Conservation (phyloP, 2,888 invertebrate genomes). For the Chaitophorus viminalis region DNA sequence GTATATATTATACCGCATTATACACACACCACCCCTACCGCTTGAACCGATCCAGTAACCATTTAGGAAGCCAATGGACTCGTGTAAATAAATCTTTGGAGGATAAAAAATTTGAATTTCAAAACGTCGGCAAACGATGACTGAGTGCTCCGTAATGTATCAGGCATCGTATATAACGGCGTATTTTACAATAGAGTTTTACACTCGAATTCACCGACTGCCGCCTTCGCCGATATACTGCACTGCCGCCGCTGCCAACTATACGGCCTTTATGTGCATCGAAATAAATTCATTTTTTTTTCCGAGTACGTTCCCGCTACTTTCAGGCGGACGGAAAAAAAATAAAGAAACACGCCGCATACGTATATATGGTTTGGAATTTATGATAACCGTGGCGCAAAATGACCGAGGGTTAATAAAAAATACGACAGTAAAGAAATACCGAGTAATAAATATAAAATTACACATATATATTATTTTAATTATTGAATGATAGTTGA, state of each 20-base stretch:
- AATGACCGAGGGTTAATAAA: slow-evolving; percentile 29
- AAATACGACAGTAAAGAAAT: too few species aligned
- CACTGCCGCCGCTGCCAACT: background rate
- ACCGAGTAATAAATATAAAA: background rate
- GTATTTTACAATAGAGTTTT: slow-evolving; percentile 57
- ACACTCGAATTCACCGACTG: slow-evolving; percentile 53
- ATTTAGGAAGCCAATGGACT: slow-evolving; percentile 39
- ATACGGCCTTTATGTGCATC: slow-evolving; percentile 23
- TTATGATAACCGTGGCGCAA: slow-evolving; percentile 12
- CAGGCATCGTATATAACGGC: slow-evolving; percentile 22
- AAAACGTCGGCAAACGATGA: slow-evolving; percentile 57
- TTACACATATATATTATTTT: background rate
- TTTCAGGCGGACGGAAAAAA: background rate
- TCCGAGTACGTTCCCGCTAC: background rate
- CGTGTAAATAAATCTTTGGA: slow-evolving; percentile 55
- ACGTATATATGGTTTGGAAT: slow-evolving; percentile 6
- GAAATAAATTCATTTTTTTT: slow-evolving; percentile 45
- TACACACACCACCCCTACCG: background rate
- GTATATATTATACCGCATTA: background rate
- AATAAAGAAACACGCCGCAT: slow-evolving; percentile 3
- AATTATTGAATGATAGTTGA: too few species aligned
- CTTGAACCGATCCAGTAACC: slow-evolving; percentile 36
- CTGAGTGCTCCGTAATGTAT: slow-evolving; percentile 57
- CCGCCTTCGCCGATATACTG: background rate
- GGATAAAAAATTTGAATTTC: slow-evolving; percentile 57